Conservation (phyloP, 2,888 invertebrate species). For the Campopleginae sp. region DNA sequence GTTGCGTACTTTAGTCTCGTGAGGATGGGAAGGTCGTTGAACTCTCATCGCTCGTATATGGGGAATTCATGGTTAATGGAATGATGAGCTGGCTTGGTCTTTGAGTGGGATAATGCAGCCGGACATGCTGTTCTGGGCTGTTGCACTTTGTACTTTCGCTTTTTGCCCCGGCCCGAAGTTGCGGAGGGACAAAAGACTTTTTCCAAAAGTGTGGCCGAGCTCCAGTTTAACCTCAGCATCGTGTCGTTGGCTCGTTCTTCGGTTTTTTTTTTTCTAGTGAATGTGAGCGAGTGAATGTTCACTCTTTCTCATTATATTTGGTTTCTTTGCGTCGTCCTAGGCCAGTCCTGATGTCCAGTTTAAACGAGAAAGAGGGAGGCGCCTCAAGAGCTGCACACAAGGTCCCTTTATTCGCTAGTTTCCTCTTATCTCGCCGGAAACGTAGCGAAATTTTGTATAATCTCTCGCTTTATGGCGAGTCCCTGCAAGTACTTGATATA, state of each 20-base stretch:
- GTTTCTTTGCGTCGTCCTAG: conserved; percentile 7
- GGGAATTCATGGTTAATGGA: conserved; percentile 17
- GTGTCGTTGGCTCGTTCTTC: background rate
- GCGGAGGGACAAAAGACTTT: conserved; percentile 13
- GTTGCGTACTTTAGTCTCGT: too few relatives aligned
- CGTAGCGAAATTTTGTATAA: conserved; percentile 69
- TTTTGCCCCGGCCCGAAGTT: background rate
- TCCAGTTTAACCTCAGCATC: background rate
- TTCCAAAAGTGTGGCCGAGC: conserved; percentile 5
- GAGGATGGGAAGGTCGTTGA: background rate
- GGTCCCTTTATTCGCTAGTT: conserved; percentile 20
- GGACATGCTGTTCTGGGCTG: conserved; percentile 23
- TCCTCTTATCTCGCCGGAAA: conserved; percentile 48
- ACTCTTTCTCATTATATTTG: background rate
- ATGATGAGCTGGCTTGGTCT: background rate
- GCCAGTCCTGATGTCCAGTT: conserved; percentile 21
- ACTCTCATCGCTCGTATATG: conserved; percentile 17
- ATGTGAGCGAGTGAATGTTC: background rate
- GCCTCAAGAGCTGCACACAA: background rate
- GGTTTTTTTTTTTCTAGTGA: background rate
- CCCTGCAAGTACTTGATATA: conserved; percentile 70
- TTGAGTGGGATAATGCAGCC: conserved; percentile 15
- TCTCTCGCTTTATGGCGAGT: conserved; percentile 64
- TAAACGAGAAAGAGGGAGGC: conserved; percentile 12
- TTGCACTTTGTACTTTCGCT: conserved; percentile 6